phyloP scores from a whole-genome alignment of 2,797 vertebrate genomes.

The Cichlasoma orientale region DNA sequence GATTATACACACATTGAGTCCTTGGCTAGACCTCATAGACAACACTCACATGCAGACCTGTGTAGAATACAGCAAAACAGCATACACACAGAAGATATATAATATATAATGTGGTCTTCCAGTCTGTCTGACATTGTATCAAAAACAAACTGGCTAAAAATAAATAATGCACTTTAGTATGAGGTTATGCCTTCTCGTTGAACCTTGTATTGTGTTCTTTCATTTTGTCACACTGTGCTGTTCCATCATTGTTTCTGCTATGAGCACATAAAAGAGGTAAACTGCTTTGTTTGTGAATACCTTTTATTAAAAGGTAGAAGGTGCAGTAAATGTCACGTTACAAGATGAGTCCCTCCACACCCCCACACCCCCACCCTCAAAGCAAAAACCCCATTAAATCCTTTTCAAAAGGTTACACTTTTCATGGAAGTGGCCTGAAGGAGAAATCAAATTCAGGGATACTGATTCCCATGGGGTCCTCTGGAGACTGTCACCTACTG shows the following conservation, averaged over 20 bases:
- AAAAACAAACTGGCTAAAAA: constrained; percentile 15
- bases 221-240: neutral
- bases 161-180: neutral
- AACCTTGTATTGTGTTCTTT: constrained; percentile 16
- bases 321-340: constrained; percentile 65
- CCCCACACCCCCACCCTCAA: constrained; percentile 14
- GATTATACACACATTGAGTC: neutral
- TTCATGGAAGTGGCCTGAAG: constrained; percentile 39
- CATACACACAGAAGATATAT: neutral
- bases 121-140: constrained; percentile 1
- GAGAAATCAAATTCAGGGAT: constrained; percentile 49
- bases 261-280: constrained; percentile 19
- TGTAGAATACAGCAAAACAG: neutral
- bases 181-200: constrained; percentile 11
- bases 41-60: neutral
- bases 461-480: constrained; percentile 41
- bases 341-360: constrained; percentile 45
- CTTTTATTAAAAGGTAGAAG: constrained; percentile 50
- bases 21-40: neutral
- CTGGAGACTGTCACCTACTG: constrained; percentile 55
- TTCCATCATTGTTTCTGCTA: constrained; percentile 26
- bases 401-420: constrained; percentile 54
- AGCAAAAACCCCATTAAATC: constrained; percentile 55
- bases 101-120: neutral
- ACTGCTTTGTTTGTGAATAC: constrained; percentile 55